Conservation (phyloP, 2,888 invertebrate species). For the Anaspis maculata region DNA sequence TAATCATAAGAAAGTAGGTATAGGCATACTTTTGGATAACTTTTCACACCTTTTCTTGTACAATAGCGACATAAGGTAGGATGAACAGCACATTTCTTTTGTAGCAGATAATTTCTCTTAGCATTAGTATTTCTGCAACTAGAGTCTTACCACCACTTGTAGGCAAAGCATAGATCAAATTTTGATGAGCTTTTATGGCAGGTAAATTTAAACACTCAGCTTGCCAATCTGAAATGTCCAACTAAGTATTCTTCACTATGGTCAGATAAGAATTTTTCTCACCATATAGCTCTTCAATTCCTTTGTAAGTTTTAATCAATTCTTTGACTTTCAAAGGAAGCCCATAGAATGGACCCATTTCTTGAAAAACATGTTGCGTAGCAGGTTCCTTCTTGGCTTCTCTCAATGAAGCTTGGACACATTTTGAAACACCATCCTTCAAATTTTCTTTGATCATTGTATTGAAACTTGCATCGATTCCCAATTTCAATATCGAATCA, state of each 20-base stretch:
- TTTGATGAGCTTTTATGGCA: constrained; percentile 62
- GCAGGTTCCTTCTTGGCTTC: constrained; percentile 15
- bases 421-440: constrained; percentile 31
- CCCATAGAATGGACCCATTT: constrained; percentile 63
- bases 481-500: constrained; percentile 18
- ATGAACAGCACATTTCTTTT: constrained; percentile 81
- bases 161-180: constrained; percentile 87
- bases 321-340: constrained; percentile 62
- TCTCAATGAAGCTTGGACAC: constrained; percentile 12
- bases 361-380: constrained; percentile 15
- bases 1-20: constrained; percentile 2
- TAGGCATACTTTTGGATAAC: background rate
- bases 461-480: constrained; percentile 25
- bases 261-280: constrained; percentile 27
- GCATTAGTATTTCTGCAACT: constrained; percentile 90
- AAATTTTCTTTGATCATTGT: constrained; percentile 31
- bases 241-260: too few species aligned
- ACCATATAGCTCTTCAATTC: constrained; percentile 79
- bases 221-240: constrained; percentile 88
- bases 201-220: constrained; percentile 76
- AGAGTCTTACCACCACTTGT: constrained; percentile 97
- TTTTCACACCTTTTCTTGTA: constrained; percentile 82
- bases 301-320: constrained; percentile 65
- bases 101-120: constrained; percentile 72
- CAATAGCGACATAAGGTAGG: constrained; percentile 91